phyloP scores from a whole-genome alignment of 2,797 vertebrate species.

The Notolabrus celidotus region DNA sequence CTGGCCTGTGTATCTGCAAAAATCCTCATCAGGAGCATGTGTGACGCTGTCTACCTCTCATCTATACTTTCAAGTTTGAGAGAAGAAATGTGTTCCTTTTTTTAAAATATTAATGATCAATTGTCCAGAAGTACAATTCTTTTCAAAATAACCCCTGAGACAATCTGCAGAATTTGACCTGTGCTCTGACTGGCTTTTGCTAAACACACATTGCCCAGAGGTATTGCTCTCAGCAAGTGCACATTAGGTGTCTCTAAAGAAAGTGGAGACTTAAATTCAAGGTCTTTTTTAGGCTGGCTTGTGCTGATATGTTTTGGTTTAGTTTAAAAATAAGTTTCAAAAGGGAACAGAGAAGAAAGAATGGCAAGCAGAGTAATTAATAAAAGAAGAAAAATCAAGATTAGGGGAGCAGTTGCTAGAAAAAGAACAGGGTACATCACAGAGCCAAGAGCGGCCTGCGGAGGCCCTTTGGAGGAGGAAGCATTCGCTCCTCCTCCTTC shows the following conservation, averaged over 20 bases:
- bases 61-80: constrained; percentile 8
- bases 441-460: constrained; percentile 77
- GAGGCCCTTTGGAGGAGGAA: constrained; percentile 72
- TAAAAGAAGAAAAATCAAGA: constrained; percentile 69
- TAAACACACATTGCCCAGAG: constrained; percentile 54
- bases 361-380: constrained; percentile 35
- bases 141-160: constrained; percentile 44
- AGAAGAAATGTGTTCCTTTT: neutral
- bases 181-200: constrained; percentile 41
- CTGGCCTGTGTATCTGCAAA: constrained; percentile 49
- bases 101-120: neutral
- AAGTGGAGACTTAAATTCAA: constrained; percentile 43
- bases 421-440: constrained; percentile 64
- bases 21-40: constrained; percentile 20
- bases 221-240: constrained; percentile 43
- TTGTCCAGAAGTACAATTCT: constrained; percentile 35
- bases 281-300: constrained; percentile 40
- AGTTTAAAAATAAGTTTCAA: constrained; percentile 61
- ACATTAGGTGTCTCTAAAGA: constrained; percentile 22
- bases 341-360: constrained; percentile 51
- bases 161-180: constrained; percentile 40
- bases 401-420: constrained; percentile 25
- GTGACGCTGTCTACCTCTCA: neutral
- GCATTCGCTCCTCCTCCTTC: constrained; percentile 63
- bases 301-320: constrained; percentile 70